Base-by-base conservation (phyloP, 2,113 vertebrate genomes). In the Pyxicephalus adspersus region DNA sequence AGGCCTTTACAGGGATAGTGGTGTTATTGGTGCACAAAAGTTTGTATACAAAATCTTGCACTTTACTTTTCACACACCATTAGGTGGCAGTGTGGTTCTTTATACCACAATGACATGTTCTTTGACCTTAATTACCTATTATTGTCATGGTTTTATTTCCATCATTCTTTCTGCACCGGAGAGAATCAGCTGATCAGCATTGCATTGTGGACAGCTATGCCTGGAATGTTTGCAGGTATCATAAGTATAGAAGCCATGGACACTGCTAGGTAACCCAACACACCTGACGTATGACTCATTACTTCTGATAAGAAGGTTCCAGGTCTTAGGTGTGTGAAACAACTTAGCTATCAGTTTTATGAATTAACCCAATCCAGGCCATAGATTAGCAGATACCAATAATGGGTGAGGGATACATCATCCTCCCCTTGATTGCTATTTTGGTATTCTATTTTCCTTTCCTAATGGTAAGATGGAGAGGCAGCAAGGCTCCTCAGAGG, bases 161-260 rank as follows among this genome's bases (percentile, higher is more conserved):
- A 20, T 81, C 45, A 81, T 18, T 29, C 58, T 55, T 20, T 38
- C 7, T 38, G 20, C 55, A 55, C 57, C 51, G 16, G 19, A 64
- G 18, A 19, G 58, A 28, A 73, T 74, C 79, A 81, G 67, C 79
- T 81, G 79, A 81, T 71, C 64, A n/a, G 50, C 31, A n/a, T 50
- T 18, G 68, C 50, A 54, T 72, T 81, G 68, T 63, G 38, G 67
- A 45, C 67, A 81, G 68, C 2, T 54, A 81, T 65, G 79, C 28
- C 22, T 55, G 79, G 79, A 81, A 81, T 81, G 67, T 73, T 60
- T 67, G 18, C 64, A 67, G 22, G 76, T 78, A 67, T 78, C 64
- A 58, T 54, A 15, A 54, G 71, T 73, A 38, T 54, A 34, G 76
- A 29, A 78, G 20, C 64, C 76, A 60, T 61, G 55, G 65, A n/a